phyloP scores from a whole-genome alignment of 1,140 invertebrate genomes.

The Agraylea sexmaculata region DNA sequence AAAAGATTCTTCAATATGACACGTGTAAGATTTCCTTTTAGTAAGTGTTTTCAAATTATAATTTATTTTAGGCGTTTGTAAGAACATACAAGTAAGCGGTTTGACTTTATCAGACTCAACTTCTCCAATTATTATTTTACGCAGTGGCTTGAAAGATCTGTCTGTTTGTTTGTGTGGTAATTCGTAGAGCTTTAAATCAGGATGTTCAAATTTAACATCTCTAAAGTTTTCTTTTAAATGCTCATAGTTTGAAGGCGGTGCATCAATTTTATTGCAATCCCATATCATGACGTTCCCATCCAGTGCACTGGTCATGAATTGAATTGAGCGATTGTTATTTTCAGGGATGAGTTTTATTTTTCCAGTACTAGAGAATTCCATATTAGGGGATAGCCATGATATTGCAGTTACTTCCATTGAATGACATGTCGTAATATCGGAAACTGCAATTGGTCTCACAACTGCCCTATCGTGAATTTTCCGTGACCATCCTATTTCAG shows the following conservation, averaged over 20 bases:
- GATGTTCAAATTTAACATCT: constrained; percentile 28
- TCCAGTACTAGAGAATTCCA: constrained; percentile 46
- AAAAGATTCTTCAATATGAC: constrained; percentile 29
- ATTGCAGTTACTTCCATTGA: constrained; percentile 48
- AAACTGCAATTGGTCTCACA: constrained; percentile 47
- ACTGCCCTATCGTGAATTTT: constrained; percentile 41
- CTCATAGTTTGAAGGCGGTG: constrained; percentile 4
- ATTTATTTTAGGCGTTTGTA: constrained; percentile 26
- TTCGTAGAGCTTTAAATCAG: constrained; percentile 40
- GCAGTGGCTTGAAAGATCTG: constrained; percentile 46
- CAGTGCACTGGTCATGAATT: constrained; percentile 51
- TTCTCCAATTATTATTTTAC: constrained; percentile 37
- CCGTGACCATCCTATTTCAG: constrained; percentile 56
- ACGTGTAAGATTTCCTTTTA: constrained; percentile 29
- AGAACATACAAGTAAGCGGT: constrained; percentile 30
- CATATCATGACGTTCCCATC: constrained; percentile 59
- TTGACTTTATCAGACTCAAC: constrained; percentile 32
- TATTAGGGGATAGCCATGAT: constrained; percentile 50
- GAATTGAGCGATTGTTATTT: constrained; percentile 38
- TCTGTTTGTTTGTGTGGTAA: constrained; percentile 46
- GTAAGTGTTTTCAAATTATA: constrained; percentile 34
- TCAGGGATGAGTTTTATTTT: constrained; percentile 33
- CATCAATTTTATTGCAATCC: constrained; percentile 44
- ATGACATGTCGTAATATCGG: constrained; percentile 48
- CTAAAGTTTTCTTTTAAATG: constrained; percentile 9